These are phyloP conservation scores for Dyspetes luteomarginatus DNA, from an alignment of 2,888 invertebrate species.

Conservation along the genomic window DNA sequence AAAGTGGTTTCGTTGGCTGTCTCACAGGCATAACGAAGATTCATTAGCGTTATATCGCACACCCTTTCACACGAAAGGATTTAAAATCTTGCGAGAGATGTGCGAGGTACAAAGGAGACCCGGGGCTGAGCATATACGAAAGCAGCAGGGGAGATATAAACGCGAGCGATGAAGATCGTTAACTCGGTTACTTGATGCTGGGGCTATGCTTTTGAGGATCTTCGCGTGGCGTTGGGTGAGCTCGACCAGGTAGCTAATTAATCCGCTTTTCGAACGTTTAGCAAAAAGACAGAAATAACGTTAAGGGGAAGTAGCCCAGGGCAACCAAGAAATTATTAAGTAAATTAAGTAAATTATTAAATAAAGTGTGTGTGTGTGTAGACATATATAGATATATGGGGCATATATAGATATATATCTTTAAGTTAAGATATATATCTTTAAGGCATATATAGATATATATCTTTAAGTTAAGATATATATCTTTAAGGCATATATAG, in stretches of 20 bases:
- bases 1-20: slow-evolving; percentile 31
- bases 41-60: slow-evolving; percentile 63
- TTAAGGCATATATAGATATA: too few relatives aligned
- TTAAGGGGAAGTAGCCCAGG: slow-evolving; percentile 69
- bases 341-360: too few relatives aligned
- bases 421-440: too few relatives aligned
- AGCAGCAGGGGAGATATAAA: slow-evolving; percentile 43
- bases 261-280: slow-evolving; percentile 75
- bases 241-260: slow-evolving; percentile 74
- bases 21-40: slow-evolving; percentile 62
- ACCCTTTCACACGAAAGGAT: slow-evolving; percentile 40
- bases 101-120: slow-evolving; percentile 15
- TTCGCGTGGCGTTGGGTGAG: slow-evolving; percentile 8
- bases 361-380: too few relatives aligned
- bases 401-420: too few relatives aligned
- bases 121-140: slow-evolving; percentile 8
- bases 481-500: too few relatives aligned
- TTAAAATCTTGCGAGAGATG: slow-evolving; percentile 15
- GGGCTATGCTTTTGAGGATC: neutral
- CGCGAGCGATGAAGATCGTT: slow-evolving; percentile 69
- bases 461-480: too few relatives aligned
- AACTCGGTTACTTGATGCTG: slow-evolving; percentile 64
- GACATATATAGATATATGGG: too few relatives aligned
- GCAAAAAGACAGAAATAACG: slow-evolving; percentile 70
- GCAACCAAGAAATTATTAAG: slow-evolving; percentile 69